Evolutionary conservation across 1,140 invertebrate species (phyloP), one percentile per base, ranked within the genome.

Genomic region (Tetranychus cinnabarinus): DNA sequence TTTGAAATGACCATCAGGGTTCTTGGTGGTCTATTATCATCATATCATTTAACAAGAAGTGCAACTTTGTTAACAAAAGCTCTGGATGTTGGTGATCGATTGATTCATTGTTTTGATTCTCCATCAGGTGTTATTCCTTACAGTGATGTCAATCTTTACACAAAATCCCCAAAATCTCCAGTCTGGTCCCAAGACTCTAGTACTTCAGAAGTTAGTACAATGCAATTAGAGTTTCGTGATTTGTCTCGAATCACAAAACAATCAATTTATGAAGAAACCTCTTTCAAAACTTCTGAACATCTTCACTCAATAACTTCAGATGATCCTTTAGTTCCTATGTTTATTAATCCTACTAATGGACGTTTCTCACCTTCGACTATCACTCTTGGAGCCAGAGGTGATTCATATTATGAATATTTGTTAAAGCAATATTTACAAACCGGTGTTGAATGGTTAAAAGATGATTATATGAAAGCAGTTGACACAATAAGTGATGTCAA

Each of bases 1-100:
- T 96, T 96, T 72, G 91, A 96, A 77, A 87, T 89, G 37, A 92
- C 91, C 1, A 96, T 96, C 64, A 76, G 91, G 66, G 85, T 95
- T 2, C 73, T 96, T 36, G 91, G 89, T 31, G 88, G 88, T 15
- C 73, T 96, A 42, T 72, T 95, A 35, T 81, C 84, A 39, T 82
- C 85, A 60, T 93, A 87, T 74, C 88, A 95, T 75, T 77, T 95
- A 39, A 82, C 84, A 45, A 77, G 81, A 61, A 33, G 61, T 35
- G 6, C 42, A 33, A 76, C 93, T 71, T 93, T 90, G 72, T 73
- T 90, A 15, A 77, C 81, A 55, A 92, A 91, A 79, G 85, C 90
- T 12, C 71, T 79, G 62, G 86, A 89, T 71, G 70, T 92, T 52
- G 89, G 85, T 7, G 82, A 87, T 67, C 76, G 86, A 50, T 73